phyloP scores from a whole-genome alignment of 2,113 vertebrate genomes.

The Eira barbara region DNA sequence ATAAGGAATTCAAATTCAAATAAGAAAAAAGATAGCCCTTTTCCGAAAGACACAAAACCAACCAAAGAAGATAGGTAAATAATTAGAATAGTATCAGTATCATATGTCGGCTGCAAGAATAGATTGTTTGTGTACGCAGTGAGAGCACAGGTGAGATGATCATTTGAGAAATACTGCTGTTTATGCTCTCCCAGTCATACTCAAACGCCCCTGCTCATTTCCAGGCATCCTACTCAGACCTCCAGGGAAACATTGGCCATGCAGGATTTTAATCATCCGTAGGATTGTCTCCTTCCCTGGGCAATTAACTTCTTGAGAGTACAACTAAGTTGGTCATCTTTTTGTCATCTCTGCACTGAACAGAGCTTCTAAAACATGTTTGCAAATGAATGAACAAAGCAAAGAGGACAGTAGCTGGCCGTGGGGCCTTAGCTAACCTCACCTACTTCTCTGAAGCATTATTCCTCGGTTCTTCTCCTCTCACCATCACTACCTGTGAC shows the following conservation, averaged over 20 bases:
- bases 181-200: accelerated
- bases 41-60: not conserved
- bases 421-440: not conserved
- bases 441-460: not conserved
- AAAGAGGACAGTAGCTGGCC: not conserved
- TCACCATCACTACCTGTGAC: not conserved
- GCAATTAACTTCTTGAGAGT: not conserved
- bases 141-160: accelerated
- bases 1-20: not conserved
- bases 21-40: not conserved
- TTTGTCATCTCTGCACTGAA: not conserved
- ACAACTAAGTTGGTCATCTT: not conserved
- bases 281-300: not conserved
- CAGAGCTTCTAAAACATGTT: not conserved
- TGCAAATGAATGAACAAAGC: not conserved
- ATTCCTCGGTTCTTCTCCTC: not conserved
- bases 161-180: not conserved
- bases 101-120: no score
- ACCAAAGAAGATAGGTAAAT: not conserved
- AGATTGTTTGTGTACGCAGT: accelerated
- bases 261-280: not conserved
- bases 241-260: not conserved
- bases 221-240: accelerated
- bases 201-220: accelerated
- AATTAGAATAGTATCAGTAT: no score